A percentile compares a stretch with the other conserved stretches of the same genome.
These are phyloP conservation scores for Cepphus grylle DNA, from an alignment of 2,113 vertebrate species.

Conservation along the genomic window DNA sequence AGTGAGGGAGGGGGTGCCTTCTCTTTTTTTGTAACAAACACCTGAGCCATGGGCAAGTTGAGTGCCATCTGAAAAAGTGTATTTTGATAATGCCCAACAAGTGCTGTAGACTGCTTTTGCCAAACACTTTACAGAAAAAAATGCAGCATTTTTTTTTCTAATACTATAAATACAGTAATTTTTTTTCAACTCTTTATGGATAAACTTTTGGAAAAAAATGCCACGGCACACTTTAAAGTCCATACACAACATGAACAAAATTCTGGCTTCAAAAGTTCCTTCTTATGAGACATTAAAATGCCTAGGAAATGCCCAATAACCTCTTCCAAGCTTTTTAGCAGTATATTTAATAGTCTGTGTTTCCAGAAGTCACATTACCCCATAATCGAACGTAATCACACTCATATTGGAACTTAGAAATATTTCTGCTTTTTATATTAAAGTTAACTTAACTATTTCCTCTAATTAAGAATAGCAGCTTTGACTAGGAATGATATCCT, in stretches of 20 bases:
- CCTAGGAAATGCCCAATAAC: not conserved
- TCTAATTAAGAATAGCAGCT: not conserved
- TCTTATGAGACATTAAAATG: not conserved
- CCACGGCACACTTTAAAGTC: not conserved
- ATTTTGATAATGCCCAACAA: not conserved
- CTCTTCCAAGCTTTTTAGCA: not conserved
- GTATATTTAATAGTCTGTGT: not conserved
- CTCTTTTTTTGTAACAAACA: not conserved
- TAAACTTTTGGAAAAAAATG: not conserved
- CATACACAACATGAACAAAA: not conserved
- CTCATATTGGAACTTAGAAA: not conserved
- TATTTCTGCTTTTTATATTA: not conserved
- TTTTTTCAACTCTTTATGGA: not conserved
- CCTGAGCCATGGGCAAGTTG: not conserved
- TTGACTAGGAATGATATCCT: not conserved
- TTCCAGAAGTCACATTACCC: not conserved
- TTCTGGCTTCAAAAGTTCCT: not conserved
- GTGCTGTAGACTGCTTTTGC: not conserved
- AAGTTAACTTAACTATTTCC: not conserved
- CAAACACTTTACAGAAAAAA: not conserved
- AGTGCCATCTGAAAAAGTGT: not conserved
- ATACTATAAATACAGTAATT: not conserved
- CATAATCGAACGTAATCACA: not conserved
- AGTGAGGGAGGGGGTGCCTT: not conserved
- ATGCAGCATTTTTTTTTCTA: not conserved